These are phyloP conservation scores for Percopsis omiscomaycus DNA, from an alignment of 2,797 vertebrate species.

Conservation along the genomic window DNA sequence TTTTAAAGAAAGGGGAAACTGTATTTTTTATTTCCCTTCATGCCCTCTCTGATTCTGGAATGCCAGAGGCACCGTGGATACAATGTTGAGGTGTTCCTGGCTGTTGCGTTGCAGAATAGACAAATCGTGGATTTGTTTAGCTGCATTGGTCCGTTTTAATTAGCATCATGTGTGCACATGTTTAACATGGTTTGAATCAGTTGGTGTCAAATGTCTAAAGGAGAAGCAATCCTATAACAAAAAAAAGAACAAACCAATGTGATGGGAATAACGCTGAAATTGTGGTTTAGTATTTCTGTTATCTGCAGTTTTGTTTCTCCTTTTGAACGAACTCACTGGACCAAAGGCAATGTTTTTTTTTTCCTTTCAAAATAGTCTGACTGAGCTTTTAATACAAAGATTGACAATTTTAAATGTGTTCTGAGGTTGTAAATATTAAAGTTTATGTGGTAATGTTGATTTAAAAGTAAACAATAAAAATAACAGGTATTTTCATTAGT, in stretches of 20 bases:
- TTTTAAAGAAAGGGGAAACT: background rate
- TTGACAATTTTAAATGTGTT: background rate
- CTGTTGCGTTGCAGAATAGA: constrained; percentile 1
- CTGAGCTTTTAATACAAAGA: background rate
- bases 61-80: constrained; percentile 10
- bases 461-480: too few relatives aligned
- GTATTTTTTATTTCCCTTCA: constrained; percentile 19
- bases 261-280: background rate
- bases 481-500: too few relatives aligned
- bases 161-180: constrained; percentile 9
- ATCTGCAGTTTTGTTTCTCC: too few relatives aligned
- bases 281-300: background rate
- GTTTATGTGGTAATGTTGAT: background rate
- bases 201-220: constrained; percentile 9
- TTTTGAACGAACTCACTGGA: too few relatives aligned
- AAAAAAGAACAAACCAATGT: background rate
- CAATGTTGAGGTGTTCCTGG: constrained; percentile 10
- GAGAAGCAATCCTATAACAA: background rate
- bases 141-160: constrained; percentile 24
- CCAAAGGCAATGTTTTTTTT: background rate
- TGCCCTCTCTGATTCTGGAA: constrained; percentile 17
- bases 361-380: background rate
- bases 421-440: background rate
- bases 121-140: constrained; percentile 12
- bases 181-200: constrained; percentile 16